Conservation (phyloP, 2,888 invertebrate genomes). For the Dusona sp. region DNA sequence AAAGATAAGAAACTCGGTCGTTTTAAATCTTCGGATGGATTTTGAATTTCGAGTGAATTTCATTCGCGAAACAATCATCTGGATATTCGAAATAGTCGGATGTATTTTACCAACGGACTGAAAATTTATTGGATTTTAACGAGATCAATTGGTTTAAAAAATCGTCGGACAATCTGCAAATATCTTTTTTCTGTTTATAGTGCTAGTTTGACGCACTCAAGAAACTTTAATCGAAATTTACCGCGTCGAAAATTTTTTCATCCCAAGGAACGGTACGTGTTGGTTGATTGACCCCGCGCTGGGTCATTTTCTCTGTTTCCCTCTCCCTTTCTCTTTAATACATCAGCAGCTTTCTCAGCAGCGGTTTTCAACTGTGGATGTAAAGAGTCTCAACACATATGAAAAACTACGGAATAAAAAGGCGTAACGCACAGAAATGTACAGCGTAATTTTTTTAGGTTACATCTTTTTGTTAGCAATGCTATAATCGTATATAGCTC, state of each 20-base stretch:
- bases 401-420: neutral
- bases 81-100: too few relatives aligned
- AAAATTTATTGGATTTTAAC: too few relatives aligned
- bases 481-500: constrained; percentile 7
- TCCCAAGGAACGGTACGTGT: neutral
- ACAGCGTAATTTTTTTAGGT: neutral
- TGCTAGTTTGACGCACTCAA: neutral
- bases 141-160: neutral
- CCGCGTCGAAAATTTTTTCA: neutral
- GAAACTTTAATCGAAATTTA: neutral
- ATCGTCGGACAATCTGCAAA: neutral
- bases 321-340: neutral
- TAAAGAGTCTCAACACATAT: neutral
- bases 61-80: too few relatives aligned
- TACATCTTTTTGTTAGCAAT: neutral
- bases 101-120: too few relatives aligned
- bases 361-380: constrained; percentile 19
- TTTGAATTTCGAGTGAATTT: too few relatives aligned
- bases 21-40: too few relatives aligned
- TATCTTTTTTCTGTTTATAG: neutral
- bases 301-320: neutral
- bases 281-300: constrained; percentile 50
- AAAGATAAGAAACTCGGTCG: too few relatives aligned
- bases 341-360: constrained; percentile 48
- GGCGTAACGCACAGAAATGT: neutral